A percentile compares a stretch with the other conserved stretches of the same genome.
Conservation (phyloP, 2,113 vertebrate species). For the Brachyhypopomus gauderio region DNA sequence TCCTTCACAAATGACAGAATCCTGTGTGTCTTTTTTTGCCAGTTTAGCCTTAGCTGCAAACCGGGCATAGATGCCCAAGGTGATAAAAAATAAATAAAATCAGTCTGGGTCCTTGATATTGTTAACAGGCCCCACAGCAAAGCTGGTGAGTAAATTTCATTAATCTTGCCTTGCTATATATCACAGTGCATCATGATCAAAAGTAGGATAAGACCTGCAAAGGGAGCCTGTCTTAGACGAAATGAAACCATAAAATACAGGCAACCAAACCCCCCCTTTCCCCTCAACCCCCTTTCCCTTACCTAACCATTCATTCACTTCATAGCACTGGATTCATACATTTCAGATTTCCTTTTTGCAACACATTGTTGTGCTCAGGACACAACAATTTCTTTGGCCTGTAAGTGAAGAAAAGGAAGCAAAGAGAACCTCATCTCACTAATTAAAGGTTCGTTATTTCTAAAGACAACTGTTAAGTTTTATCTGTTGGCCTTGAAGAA, state of each 20-base stretch:
- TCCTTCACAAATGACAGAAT: slow-evolving; percentile 53
- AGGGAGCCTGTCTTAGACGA: slow-evolving; percentile 47
- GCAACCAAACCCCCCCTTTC: not conserved
- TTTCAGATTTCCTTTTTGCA: slow-evolving; percentile 3
- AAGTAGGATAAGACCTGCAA: slow-evolving; percentile 40
- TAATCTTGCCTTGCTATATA: slow-evolving; percentile 52
- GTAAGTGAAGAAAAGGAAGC: slow-evolving; percentile 27
- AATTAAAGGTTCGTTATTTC: slow-evolving; percentile 45
- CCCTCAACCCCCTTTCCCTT: slow-evolving; percentile 17
- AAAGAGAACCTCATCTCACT: slow-evolving; percentile 41
- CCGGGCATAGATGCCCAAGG: slow-evolving; percentile 45
- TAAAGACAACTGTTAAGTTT: slow-evolving; percentile 11
- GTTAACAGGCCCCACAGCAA: slow-evolving; percentile 54
- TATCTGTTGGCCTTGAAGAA: slow-evolving; percentile 19
- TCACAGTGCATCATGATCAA: slow-evolving; percentile 54
- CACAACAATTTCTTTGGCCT: not conserved
- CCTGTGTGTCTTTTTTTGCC: slow-evolving; percentile 37
- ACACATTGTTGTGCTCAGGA: not conserved
- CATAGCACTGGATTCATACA: slow-evolving; percentile 5
- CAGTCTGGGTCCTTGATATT: slow-evolving; percentile 59
- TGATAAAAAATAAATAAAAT: slow-evolving; percentile 57
- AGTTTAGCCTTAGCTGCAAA: slow-evolving; percentile 51
- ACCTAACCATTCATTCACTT: slow-evolving; percentile 35
- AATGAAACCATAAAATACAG: slow-evolving; percentile 59
- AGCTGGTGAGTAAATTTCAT: slow-evolving; percentile 57